A percentile compares a stretch with the other conserved stretches of the same genome.
Conservation (phyloP, 2,888 invertebrate genomes). For the Tachina fera region DNA sequence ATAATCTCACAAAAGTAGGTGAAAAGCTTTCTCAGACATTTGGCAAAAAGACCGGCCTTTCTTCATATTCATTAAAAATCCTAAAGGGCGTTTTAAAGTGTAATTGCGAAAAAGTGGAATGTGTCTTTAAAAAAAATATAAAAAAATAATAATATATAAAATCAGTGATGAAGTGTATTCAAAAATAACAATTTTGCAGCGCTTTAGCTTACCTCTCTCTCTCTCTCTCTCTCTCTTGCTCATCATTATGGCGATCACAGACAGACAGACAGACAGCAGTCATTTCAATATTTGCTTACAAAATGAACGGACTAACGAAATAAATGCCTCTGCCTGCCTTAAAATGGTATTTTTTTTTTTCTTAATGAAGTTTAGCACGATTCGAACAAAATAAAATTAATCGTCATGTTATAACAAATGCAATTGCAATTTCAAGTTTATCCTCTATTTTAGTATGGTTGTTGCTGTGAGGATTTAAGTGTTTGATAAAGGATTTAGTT, state of each 20-base stretch:
- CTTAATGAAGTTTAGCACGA: constrained; percentile 69
- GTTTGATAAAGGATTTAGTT: constrained; percentile 41
- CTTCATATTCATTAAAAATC: constrained; percentile 6
- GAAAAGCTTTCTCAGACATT: constrained; percentile 12
- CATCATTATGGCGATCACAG: constrained; percentile 20
- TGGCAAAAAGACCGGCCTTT: neutral
- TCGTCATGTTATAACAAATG: constrained; percentile 37
- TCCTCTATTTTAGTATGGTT: constrained; percentile 23
- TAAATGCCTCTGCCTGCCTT: neutral
- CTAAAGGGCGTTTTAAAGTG: constrained; percentile 55
- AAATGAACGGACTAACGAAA: constrained; percentile 31
- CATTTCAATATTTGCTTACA: constrained; percentile 40
- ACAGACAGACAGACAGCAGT: no score
- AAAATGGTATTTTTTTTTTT: constrained; percentile 52
- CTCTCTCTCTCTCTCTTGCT: neutral
- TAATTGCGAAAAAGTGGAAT: constrained; percentile 60
- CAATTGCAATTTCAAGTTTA: constrained; percentile 53
- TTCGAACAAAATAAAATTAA: constrained; percentile 20
- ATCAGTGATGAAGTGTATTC: neutral
- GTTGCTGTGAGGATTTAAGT: constrained; percentile 30
- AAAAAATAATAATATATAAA: no score
- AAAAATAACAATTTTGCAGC: constrained; percentile 44
- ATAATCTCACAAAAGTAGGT: constrained; percentile 33
- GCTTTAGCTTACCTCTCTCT: neutral
- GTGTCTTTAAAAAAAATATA: neutral